Percentiles rank a stretch among this genome's conserved stretches.
Evolutionary conservation across 2,113 vertebrate genomes (phyloP).

Genomic region (Chitala chitala): DNA sequence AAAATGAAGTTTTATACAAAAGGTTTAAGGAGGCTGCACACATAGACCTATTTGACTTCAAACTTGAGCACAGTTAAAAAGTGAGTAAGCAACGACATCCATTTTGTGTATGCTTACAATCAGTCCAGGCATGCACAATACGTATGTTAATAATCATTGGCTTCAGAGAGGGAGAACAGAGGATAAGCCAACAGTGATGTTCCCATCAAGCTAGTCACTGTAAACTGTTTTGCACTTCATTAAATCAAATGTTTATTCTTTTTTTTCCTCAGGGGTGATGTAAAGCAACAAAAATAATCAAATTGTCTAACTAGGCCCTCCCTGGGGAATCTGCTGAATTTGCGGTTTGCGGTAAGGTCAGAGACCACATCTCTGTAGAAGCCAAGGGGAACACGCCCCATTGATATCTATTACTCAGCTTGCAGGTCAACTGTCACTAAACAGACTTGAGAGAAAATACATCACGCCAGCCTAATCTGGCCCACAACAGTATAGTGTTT

Average conservation of each 20-base stretch:
- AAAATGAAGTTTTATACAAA: no score
- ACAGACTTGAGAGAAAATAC: background rate
- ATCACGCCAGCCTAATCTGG: background rate
- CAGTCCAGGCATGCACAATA: background rate
- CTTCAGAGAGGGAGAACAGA: background rate
- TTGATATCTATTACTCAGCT: slow-evolving; percentile 9
- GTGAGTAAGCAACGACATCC: no score
- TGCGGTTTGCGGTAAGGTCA: background rate
- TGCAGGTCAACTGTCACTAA: slow-evolving; percentile 9
- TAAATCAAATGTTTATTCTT: slow-evolving; percentile 13
- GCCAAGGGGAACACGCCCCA: slow-evolving; percentile 11
- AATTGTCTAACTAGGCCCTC: background rate
- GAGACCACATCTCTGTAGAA: background rate
- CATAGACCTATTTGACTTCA: no score
- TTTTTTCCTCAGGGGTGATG: slow-evolving; percentile 9
- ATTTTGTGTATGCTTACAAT: no score
- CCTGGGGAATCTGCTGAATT: background rate
- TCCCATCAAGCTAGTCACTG: background rate
- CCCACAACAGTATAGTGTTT: background rate
- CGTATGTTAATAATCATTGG: background rate
- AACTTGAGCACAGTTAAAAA: no score
- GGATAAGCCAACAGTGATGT: background rate
- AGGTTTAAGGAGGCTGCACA: no score
- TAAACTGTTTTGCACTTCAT: slow-evolving; percentile 1
- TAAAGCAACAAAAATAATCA: slow-evolving; percentile 21